A percentile compares a stretch with the other conserved stretches of the same genome.
Conservation (phyloP, 2,113 vertebrate genomes). For the Scortum barcoo region DNA sequence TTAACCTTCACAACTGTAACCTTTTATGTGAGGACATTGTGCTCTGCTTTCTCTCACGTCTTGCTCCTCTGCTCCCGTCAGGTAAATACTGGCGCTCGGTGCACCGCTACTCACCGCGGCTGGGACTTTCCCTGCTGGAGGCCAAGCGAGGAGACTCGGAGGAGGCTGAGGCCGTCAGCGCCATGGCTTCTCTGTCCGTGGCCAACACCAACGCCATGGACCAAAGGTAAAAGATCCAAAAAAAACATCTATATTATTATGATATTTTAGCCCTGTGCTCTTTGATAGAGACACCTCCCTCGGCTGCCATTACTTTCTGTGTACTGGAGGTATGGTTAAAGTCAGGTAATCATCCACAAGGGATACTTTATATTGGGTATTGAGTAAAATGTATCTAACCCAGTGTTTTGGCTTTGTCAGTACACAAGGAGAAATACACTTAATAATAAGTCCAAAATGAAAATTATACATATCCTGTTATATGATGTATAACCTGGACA, state of each 20-base stretch:
- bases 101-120: conserved; percentile 78
- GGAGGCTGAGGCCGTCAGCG: conserved; percentile 92
- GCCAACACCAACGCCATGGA: conserved; percentile 86
- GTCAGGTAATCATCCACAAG: not conserved
- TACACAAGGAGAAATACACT: too few species aligned
- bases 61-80: conserved; percentile 51
- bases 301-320: not conserved
- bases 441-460: too few species aligned
- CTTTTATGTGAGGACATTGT: too few species aligned
- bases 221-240: conserved; percentile 77
- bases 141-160: conserved; percentile 89
- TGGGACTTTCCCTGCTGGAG: conserved; percentile 89
- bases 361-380: not conserved
- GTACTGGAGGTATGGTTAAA: not conserved
- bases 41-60: too few species aligned
- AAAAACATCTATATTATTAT: too few species aligned
- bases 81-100: conserved; percentile 92
- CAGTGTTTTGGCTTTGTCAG: too few species aligned
- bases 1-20: too few species aligned
- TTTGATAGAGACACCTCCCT: not conserved
- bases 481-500: too few species aligned
- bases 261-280: not conserved
- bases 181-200: conserved; percentile 93
- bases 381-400: too few species aligned
- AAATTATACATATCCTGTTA: too few species aligned